Percentiles rank a stretch among this genome's conserved stretches.
Conservation (phyloP, 64 coral and sea anemone genomes). For the Porites australiensis region DNA sequence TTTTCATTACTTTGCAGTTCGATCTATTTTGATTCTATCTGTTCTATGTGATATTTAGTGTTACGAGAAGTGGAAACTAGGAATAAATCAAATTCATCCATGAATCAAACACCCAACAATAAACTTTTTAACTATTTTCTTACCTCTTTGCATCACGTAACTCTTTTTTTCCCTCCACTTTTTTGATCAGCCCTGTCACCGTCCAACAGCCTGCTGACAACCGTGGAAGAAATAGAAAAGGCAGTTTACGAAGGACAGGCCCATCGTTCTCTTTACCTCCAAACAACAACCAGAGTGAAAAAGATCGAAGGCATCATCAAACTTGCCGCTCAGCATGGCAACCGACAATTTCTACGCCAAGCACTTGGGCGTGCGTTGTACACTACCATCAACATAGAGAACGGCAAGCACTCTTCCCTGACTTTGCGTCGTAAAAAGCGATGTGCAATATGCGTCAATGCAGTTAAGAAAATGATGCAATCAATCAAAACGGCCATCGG, state of each 20-base stretch:
- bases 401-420: background rate
- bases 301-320: slow-evolving; percentile 50
- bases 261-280: background rate
- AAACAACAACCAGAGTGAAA: slow-evolving; percentile 15
- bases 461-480: slow-evolving; percentile 30
- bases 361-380: slow-evolving; percentile 56
- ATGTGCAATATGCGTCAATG: background rate
- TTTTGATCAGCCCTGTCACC: background rate
- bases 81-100: no score
- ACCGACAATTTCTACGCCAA: slow-evolving; percentile 43
- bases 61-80: no score
- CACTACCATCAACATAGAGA: slow-evolving; percentile 22
- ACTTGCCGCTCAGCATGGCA: slow-evolving; percentile 16
- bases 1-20: no score
- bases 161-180: background rate
- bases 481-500: slow-evolving; percentile 51
- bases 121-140: no score
- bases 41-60: no score
- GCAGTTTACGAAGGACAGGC: slow-evolving; percentile 50
- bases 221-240: slow-evolving; percentile 62
- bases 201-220: slow-evolving; percentile 74
- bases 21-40: no score
- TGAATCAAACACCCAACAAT: no score
- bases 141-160: background rate
- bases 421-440: slow-evolving; percentile 18